Base-by-base conservation (phyloP, 2,113 vertebrate genomes). In the Urocolius indicus region DNA sequence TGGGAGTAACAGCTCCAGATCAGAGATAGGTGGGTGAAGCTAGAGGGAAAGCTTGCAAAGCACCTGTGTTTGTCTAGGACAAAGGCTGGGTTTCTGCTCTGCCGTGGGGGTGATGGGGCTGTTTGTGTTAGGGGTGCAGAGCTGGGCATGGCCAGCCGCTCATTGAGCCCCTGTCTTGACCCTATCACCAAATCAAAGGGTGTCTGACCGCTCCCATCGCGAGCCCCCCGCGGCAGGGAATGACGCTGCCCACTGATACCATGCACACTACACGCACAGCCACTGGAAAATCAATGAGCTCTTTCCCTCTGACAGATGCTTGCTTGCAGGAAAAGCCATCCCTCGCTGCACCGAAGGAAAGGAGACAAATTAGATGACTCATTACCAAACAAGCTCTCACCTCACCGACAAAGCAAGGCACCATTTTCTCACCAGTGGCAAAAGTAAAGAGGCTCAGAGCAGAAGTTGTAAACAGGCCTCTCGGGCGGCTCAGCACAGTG, bases 81-180 rank as follows among this genome's bases (percentile, higher is more conserved):
- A 94, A 92, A 92, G 72, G 46, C 32, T 1, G 20, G 24, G 32
- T 78, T 95, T 81, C 41, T 73, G 41, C 82, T 62, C 34, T 76
- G 46, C 46, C 0, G 0, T 34, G 48, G 1, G 5, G 21, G 21
- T 2, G 11, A 84, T 1, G 10, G 30, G 21, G 16, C n/a, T 67
- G 15, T 83, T 72, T 77, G 54, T 68, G 17, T 13, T 49, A 18
- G n/a, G 51, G 32, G 36, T 91, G 61, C 46, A 46, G 27, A 54
- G 65, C 57, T 8, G 19, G 62, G 62, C 48, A 10, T 4, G 27
- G 22, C 34, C 0, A 2, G n/a, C 27, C 72, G 59, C 46, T 91
- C 36, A 6, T n/a, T 24, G 61, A 84, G 36, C 2, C 13, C 67
- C 45, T 12, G 2, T 58, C 57, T 66, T 41, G 9, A n/a, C 43